Percentiles rank a stretch among this genome's conserved stretches.
phyloP scores from a whole-genome alignment of 2,113 vertebrate genomes.

The Shinisaurus crocodilurus region DNA sequence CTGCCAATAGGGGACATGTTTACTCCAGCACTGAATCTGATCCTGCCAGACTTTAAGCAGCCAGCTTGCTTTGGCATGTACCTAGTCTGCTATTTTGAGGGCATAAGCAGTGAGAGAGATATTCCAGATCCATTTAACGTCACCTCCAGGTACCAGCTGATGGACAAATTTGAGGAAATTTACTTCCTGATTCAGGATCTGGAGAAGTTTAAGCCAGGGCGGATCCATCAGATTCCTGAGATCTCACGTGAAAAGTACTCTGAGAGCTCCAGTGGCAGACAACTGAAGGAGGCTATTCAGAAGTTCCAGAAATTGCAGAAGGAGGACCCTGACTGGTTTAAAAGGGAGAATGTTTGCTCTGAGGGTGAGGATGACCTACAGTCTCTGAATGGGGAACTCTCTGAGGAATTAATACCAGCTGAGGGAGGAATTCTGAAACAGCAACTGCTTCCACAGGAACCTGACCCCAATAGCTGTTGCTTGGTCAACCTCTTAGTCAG shows the following conservation, averaged over 20 bases:
- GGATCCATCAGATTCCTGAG: constrained; percentile 82
- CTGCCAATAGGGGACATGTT: constrained; percentile 88
- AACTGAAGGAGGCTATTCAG: constrained; percentile 81
- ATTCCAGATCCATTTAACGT: constrained; percentile 90
- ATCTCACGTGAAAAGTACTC: constrained; percentile 81
- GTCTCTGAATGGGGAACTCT: constrained; percentile 60
- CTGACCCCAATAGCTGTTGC: constrained; percentile 31
- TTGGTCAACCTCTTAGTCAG: constrained; percentile 46
- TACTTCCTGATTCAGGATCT: constrained; percentile 91
- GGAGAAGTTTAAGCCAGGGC: constrained; percentile 89
- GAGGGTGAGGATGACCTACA: constrained; percentile 70
- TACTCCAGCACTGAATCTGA: constrained; percentile 88
- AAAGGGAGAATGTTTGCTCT: constrained; percentile 76
- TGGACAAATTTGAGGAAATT: constrained; percentile 92
- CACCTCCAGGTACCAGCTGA: constrained; percentile 85
- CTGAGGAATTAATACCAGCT: constrained; percentile 37
- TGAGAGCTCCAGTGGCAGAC: constrained; percentile 80
- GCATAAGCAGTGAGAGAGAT: constrained; percentile 81
- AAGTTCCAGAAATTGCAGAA: constrained; percentile 84
- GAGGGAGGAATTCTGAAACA: constrained; percentile 64
- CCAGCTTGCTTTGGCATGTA: constrained; percentile 89
- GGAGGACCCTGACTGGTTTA: constrained; percentile 88
- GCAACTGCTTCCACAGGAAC: constrained; percentile 71
- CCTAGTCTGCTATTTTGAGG: constrained; percentile 91
- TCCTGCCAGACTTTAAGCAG: constrained; percentile 89